phyloP scores from a whole-genome alignment of 2,797 vertebrate species.

The Molossus alvarezi region DNA sequence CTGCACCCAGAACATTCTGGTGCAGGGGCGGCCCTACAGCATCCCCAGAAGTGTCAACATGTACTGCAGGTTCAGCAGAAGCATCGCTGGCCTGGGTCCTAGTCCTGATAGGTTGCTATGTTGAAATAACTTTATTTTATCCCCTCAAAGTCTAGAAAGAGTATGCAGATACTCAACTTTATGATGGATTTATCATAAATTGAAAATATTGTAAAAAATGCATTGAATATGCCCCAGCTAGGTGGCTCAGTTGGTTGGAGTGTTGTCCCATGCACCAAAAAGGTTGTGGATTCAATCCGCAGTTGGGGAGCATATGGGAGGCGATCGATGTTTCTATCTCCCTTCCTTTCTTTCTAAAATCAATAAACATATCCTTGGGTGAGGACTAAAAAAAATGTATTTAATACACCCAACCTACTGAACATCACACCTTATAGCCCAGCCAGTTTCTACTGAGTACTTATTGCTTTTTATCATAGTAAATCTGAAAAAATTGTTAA shows the following conservation, averaged over 20 bases:
- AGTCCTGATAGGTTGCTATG: neutral
- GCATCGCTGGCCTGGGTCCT: neutral
- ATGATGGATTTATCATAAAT: neutral
- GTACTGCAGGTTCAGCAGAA: neutral
- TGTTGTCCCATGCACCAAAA: neutral
- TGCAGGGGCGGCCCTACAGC: neutral
- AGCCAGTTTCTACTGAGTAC: neutral
- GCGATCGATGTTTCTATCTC: neutral
- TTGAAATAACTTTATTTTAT: neutral
- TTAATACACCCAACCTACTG: neutral
- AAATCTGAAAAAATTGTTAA: neutral
- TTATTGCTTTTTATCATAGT: neutral
- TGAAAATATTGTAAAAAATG: neutral
- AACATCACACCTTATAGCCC: neutral
- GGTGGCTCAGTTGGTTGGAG: neutral
- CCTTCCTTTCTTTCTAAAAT: neutral
- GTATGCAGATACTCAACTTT: neutral
- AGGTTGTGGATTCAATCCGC: neutral
- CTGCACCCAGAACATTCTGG: neutral
- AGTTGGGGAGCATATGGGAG: neutral
- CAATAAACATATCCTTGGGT: neutral
- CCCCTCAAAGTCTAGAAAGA: slow-evolving; percentile 3
- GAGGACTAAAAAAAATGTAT: neutral
- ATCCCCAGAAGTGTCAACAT: neutral
- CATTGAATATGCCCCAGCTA: neutral